Conservation (phyloP, 2,797 vertebrate genomes). For the Helarctos malayanus region DNA sequence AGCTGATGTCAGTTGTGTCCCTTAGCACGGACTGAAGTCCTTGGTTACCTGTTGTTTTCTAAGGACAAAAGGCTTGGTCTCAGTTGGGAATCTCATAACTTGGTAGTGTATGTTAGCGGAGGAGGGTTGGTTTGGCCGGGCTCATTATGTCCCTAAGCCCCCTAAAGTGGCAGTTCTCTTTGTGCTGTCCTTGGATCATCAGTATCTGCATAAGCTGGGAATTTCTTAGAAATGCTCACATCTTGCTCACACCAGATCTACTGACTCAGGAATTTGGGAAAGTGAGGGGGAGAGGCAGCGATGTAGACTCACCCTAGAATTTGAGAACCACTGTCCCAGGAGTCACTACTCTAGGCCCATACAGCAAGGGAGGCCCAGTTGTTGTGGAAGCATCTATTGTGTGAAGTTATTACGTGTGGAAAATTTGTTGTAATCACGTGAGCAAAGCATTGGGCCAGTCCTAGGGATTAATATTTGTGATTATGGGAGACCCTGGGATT, state of each 20-base stretch:
- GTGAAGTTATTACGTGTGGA: background rate
- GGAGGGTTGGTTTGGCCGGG: background rate
- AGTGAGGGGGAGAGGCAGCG: background rate
- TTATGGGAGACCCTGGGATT: conserved; percentile 47
- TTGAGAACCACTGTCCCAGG: background rate
- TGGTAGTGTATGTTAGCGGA: background rate
- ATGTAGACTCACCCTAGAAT: background rate
- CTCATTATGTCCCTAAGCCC: background rate
- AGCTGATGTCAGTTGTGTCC: background rate
- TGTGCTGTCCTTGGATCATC: background rate
- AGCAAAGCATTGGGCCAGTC: background rate
- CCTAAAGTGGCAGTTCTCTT: background rate
- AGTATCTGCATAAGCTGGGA: background rate
- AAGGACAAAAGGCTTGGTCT: background rate
- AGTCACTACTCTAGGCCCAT: background rate
- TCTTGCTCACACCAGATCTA: background rate
- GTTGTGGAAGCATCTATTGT: background rate
- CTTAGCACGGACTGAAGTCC: background rate
- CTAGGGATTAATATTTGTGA: conserved; percentile 28
- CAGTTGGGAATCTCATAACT: background rate
- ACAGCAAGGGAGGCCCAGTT: accelerated
- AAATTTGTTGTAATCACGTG: background rate
- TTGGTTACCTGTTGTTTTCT: background rate
- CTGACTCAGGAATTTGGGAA: background rate
- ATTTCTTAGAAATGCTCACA: background rate